phyloP scores from a whole-genome alignment of 2,888 invertebrate species.

The Blera fallax region DNA sequence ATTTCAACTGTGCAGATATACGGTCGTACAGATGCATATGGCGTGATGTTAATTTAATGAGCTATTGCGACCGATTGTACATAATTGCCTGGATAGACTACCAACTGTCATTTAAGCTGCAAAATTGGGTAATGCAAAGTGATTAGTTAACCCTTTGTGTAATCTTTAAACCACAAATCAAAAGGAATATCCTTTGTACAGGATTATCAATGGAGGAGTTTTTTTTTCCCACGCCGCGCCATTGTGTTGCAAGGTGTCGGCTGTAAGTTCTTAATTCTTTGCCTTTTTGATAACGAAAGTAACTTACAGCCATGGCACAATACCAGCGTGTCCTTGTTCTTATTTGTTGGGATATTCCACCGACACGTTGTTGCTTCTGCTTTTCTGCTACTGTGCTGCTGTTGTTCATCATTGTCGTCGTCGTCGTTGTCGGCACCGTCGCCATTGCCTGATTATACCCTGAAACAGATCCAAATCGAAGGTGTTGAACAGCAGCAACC shows the following conservation, averaged over 20 bases:
- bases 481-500: constrained; percentile 47
- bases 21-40: constrained; percentile 36
- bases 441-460: constrained; percentile 39
- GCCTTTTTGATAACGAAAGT: constrained; percentile 41
- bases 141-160: constrained; percentile 37
- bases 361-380: constrained; percentile 8
- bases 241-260: constrained; percentile 39
- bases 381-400: neutral
- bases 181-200: neutral
- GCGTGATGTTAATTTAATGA: constrained; percentile 69
- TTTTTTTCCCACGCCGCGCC: constrained; percentile 1
- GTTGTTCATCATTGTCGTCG: constrained; percentile 24
- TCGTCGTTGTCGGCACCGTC: constrained; percentile 17
- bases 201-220: neutral
- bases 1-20: constrained; percentile 38
- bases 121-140: constrained; percentile 36
- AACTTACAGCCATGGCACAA: constrained; percentile 21
- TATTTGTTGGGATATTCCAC: neutral
- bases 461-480: constrained; percentile 53
- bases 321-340: constrained; percentile 18
- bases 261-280: constrained; percentile 57
- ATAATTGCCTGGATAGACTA: constrained; percentile 13
- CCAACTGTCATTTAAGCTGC: constrained; percentile 30
- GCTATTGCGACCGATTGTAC: constrained; percentile 26
- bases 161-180: neutral